Percentiles rank a stretch among this genome's conserved stretches.
These are phyloP conservation scores for Oncorhynchus tshawytscha DNA, from an alignment of 2,113 vertebrate genomes.

Conservation along the genomic window DNA sequence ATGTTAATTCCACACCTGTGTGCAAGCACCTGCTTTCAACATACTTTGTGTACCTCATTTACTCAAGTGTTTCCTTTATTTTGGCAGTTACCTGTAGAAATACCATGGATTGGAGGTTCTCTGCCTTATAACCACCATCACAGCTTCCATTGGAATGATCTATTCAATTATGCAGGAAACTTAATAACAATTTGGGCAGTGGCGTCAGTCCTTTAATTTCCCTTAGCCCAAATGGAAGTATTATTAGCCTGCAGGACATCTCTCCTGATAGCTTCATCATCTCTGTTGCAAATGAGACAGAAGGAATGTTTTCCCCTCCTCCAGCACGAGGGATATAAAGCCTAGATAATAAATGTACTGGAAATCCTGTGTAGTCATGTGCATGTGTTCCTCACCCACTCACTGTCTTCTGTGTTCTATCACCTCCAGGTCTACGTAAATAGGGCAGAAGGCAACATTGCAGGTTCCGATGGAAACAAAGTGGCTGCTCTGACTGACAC, in stretches of 20 bases:
- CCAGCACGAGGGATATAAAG: neutral
- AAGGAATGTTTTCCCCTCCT: neutral
- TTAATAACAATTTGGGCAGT: conserved; percentile 49
- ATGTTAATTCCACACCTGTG: no score
- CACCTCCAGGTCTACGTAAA: conserved; percentile 75
- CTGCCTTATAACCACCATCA: no score
- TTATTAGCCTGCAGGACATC: conserved; percentile 45
- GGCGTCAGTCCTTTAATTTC: conserved; percentile 24
- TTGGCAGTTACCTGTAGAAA: no score
- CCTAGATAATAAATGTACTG: neutral
- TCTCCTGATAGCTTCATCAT: conserved; percentile 68
- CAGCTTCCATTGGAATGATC: conserved; percentile 47
- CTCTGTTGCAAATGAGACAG: conserved; percentile 48
- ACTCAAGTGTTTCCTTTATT: no score
- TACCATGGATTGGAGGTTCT: no score
- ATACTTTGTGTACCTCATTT: no score
- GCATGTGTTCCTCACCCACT: neutral
- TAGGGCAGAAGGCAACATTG: conserved; percentile 53
- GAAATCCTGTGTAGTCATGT: neutral
- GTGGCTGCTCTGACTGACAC: conserved; percentile 41
- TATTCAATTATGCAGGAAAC: conserved; percentile 41
- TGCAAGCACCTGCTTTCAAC: no score
- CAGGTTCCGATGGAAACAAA: conserved; percentile 48
- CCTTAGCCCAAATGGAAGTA: conserved; percentile 50
- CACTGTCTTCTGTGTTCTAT: conserved; percentile 19